Evolutionary conservation across 2,113 vertebrate species (phyloP).

Genomic region (Sturnira hondurensis): DNA sequence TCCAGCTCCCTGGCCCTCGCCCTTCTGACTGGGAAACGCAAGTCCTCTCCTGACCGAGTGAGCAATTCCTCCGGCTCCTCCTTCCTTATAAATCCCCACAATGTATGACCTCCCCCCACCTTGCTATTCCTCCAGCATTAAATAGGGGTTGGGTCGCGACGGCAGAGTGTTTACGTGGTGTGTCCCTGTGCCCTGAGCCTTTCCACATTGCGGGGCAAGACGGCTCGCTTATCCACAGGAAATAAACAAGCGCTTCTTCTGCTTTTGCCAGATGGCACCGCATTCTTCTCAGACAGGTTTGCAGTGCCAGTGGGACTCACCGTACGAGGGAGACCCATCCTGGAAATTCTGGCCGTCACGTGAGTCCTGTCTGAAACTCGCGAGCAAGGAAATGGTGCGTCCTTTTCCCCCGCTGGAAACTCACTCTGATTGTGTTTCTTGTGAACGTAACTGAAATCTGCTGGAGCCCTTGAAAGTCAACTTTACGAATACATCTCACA

Average conservation of each 20-base stretch:
- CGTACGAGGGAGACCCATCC: fast-evolving
- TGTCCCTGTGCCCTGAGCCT: fast-evolving
- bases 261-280: neutral
- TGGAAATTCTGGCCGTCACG: fast-evolving
- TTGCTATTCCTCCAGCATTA: neutral
- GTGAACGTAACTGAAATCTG: neutral
- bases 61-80: neutral
- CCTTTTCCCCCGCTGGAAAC: neutral
- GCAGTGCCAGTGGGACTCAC: fast-evolving
- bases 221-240: neutral
- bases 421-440: neutral
- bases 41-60: neutral
- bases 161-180: fast-evolving
- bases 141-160: fast-evolving
- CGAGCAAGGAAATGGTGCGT: fast-evolving
- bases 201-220: fast-evolving
- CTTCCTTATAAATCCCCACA: fast-evolving
- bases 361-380: fast-evolving
- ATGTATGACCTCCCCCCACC: fast-evolving
- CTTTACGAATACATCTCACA: neutral
- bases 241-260: neutral
- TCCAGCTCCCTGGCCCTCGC: fast-evolving
- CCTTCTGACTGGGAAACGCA: neutral
- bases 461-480: neutral
- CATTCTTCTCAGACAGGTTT: fast-evolving